Conservation (phyloP, 2,888 invertebrate genomes). For the Cristatella mucedo region DNA sequence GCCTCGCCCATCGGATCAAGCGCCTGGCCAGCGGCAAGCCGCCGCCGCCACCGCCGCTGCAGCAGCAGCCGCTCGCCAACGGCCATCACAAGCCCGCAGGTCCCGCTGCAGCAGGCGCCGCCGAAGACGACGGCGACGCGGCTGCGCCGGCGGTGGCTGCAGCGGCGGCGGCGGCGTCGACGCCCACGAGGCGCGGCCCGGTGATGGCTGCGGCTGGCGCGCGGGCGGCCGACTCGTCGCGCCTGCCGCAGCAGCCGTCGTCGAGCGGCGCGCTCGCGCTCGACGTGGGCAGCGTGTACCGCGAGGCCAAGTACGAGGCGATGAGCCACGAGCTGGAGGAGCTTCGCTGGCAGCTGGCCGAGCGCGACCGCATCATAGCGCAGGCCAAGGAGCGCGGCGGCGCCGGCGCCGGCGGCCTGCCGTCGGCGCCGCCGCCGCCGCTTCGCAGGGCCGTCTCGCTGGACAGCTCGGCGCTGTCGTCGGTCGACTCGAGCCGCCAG, state of each 20-base stretch:
- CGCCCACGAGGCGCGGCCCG: too few relatives aligned
- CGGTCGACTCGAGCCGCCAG: conserved; percentile 54
- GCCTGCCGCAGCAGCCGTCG: too few relatives aligned
- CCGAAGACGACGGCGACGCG: too few relatives aligned
- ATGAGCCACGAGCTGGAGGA: conserved; percentile 8
- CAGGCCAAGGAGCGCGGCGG: conserved; percentile 1
- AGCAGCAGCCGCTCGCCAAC: too few relatives aligned
- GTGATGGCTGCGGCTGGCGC: too few relatives aligned
- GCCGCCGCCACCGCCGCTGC: too few relatives aligned
- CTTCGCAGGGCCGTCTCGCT: conserved; percentile 41
- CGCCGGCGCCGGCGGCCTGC: not conserved
- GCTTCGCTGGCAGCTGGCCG: conserved; percentile 1
- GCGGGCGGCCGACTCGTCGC: too few relatives aligned
- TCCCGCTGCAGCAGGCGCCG: too few relatives aligned
- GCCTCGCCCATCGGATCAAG: conserved; percentile 80
- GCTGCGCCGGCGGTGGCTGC: too few relatives aligned
- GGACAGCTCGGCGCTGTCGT: conserved; percentile 23
- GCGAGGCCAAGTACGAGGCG: conserved; percentile 8
- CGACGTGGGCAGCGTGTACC: conserved; percentile 3
- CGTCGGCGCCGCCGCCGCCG: conserved; percentile 42
- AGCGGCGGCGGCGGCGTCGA: too few relatives aligned
- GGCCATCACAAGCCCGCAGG: too few relatives aligned
- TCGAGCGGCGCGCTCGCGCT: conserved; percentile 2
- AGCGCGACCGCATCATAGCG: conserved; percentile 3
- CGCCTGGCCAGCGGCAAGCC: too few relatives aligned